Percentiles rank a stretch among this genome's conserved stretches.
Conservation (phyloP, 2,113 vertebrate genomes). For the Megalops atlanticus region DNA sequence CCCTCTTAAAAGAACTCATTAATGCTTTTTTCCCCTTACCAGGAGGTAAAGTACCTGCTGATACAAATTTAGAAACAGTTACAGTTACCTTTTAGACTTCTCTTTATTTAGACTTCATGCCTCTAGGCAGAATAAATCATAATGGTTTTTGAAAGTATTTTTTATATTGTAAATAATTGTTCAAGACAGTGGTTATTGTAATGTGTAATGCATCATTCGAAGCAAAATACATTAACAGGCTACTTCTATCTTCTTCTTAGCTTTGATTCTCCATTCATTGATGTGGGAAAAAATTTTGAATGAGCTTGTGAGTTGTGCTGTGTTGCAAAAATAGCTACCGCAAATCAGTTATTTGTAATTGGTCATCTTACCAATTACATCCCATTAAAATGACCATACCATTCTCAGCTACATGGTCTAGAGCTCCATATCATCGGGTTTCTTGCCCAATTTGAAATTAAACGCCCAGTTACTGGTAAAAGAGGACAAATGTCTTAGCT, state of each 20-base stretch:
- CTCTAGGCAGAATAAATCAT: not conserved
- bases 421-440: not conserved
- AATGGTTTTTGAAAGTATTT: not conserved
- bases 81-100: not conserved
- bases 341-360: not conserved
- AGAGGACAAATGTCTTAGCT: not conserved
- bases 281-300: not conserved
- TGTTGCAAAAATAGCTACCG: not conserved
- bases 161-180: slow-evolving; percentile 1
- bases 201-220: not conserved
- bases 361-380: not conserved
- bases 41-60: not conserved
- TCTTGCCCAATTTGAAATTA: not conserved
- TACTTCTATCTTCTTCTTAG: not conserved
- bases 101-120: too few relatives aligned
- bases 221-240: not conserved
- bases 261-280: not conserved
- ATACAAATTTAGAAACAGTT: not conserved
- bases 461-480: not conserved
- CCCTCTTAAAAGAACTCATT: slow-evolving; percentile 2
- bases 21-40: not conserved
- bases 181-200: not conserved
- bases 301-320: not conserved
- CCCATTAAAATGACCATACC: not conserved
- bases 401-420: not conserved